Evolutionary conservation across 92 coral and sea anemone species (phyloP).

Genomic region (Umimayanthus chanpuru): DNA sequence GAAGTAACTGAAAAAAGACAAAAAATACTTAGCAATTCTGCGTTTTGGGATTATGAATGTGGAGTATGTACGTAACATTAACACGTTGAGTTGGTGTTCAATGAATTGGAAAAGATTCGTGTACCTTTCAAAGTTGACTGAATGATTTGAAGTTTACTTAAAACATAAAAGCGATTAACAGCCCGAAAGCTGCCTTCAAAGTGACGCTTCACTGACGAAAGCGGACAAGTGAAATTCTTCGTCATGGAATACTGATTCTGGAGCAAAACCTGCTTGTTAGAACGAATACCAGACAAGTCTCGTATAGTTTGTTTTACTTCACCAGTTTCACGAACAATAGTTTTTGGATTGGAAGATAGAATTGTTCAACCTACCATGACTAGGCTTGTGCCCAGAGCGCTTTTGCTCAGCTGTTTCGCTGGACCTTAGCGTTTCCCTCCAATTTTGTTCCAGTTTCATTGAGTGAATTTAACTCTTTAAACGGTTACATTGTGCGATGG

Average conservation of each 20-base stretch:
- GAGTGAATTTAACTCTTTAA: slow-evolving; percentile 3
- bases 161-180: background rate
- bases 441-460: slow-evolving; percentile 18
- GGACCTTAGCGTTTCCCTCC: slow-evolving; percentile 30
- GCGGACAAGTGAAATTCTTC: background rate
- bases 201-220: background rate
- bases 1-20: too few species aligned
- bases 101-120: background rate
- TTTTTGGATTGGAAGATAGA: background rate
- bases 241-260: background rate
- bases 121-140: background rate
- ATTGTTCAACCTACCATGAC: background rate
- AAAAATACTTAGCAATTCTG: background rate
- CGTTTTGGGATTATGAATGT: too few species aligned
- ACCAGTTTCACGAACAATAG: background rate
- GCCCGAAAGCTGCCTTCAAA: background rate
- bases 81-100: too few species aligned
- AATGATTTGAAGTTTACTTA: background rate
- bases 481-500: background rate
- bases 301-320: background rate
- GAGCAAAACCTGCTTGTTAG: background rate
- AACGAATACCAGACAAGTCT: background rate
- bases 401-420: slow-evolving; percentile 39
- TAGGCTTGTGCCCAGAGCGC: background rate
- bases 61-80: too few species aligned